Conservation (phyloP, 2,888 invertebrate species). For the Eupithecia tripunctaria region DNA sequence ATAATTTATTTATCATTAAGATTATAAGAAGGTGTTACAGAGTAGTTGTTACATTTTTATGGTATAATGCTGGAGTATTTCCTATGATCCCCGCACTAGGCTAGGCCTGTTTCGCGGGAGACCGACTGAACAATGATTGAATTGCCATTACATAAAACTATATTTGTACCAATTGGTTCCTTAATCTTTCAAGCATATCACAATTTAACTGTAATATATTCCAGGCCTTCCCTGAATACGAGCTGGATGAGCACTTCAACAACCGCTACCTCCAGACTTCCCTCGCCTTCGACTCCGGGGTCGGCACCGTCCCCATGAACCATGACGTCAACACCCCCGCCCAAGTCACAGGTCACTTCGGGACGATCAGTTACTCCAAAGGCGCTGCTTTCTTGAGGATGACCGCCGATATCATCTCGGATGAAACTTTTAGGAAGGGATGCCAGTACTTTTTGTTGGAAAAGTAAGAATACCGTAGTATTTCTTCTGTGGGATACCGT, state of each 20-base stretch:
- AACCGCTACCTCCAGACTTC: constrained; percentile 87
- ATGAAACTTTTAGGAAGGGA: constrained; percentile 64
- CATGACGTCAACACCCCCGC: constrained; percentile 84
- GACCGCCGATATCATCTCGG: constrained; percentile 70
- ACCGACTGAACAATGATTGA: too few species aligned
- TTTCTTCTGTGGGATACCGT: too few species aligned
- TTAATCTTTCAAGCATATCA: too few species aligned
- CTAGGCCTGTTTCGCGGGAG: too few species aligned
- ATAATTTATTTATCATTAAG: too few species aligned
- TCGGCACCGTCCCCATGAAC: constrained; percentile 82
- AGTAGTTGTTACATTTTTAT: too few species aligned
- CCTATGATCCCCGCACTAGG: too few species aligned
- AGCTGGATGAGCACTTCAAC: constrained; percentile 89
- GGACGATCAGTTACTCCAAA: constrained; percentile 88
- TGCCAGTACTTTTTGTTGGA: constrained; percentile 67
- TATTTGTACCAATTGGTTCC: too few species aligned
- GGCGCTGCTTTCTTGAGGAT: constrained; percentile 80
- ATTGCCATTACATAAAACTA: too few species aligned
- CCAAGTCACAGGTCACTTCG: constrained; percentile 87
- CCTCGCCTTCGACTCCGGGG: constrained; percentile 75
- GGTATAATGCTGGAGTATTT: too few species aligned
- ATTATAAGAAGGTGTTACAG: too few species aligned
- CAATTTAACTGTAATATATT: constrained; percentile 20
- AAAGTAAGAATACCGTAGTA: constrained; percentile 71
- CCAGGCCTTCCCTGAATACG: constrained; percentile 86